Evolutionary conservation across 2,888 invertebrate species (phyloP).

Genomic region (Cephalotes varians): DNA sequence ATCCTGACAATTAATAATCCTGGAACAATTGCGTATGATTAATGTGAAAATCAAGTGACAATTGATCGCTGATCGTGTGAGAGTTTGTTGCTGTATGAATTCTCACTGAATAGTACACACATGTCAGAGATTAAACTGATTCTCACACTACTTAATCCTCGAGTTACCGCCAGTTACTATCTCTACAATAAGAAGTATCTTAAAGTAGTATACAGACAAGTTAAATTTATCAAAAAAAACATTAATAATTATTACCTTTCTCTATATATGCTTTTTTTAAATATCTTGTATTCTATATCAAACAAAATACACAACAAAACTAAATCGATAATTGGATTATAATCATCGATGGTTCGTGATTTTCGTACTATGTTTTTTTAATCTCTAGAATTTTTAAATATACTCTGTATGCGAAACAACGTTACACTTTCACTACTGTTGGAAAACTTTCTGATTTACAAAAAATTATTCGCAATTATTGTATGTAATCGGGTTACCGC

Average conservation of each 20-base stretch:
- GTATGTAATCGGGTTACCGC: constrained; percentile 41
- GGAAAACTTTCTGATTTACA: neutral
- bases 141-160: constrained; percentile 16
- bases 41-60: neutral
- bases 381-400: neutral
- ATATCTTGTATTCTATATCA: neutral
- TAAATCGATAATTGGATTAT: neutral
- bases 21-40: neutral
- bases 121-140: neutral
- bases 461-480: constrained; percentile 12
- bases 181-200: neutral
- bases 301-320: neutral
- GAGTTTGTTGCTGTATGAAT: neutral
- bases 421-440: neutral
- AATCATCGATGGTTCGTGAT: neutral
- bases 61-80: constrained; percentile 4
- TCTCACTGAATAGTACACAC: constrained; percentile 13
- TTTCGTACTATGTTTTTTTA: neutral
- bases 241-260: neutral
- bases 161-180: neutral
- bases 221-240: neutral
- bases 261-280: neutral
- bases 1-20: neutral
- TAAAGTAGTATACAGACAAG: neutral
- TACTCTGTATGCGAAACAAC: neutral